Evolutionary conservation across 2,888 invertebrate species (phyloP).

Genomic region (Ophion ventricosus): DNA sequence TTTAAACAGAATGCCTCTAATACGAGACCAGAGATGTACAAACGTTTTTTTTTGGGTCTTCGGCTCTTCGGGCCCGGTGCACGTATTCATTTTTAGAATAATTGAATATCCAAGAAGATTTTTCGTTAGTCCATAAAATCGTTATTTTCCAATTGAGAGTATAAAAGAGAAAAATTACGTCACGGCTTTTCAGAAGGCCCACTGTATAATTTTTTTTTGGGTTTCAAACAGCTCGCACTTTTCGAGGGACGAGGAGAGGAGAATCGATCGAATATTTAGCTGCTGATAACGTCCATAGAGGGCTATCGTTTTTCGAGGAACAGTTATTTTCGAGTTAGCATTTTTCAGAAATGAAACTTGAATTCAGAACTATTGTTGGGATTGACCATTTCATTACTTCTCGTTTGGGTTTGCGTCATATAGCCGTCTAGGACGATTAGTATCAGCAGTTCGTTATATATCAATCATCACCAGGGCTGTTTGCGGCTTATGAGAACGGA

Average conservation of each 20-base stretch:
- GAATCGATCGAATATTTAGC: not conserved
- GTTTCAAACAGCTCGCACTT: not conserved
- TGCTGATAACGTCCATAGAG: not conserved
- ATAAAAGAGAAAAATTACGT: slow-evolving; percentile 20
- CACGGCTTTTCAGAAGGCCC: not conserved
- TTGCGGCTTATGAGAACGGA: not conserved
- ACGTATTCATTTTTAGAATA: slow-evolving; percentile 8
- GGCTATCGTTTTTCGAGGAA: not conserved
- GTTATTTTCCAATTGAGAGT: slow-evolving; percentile 2
- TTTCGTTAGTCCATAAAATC: slow-evolving; percentile 20
- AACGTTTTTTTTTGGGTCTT: not conserved
- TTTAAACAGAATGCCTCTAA: not conserved
- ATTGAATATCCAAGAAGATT: not conserved
- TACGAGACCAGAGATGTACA: not conserved
- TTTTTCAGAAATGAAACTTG: not conserved
- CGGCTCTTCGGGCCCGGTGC: slow-evolving; percentile 1
- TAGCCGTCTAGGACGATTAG: not conserved
- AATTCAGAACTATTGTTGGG: not conserved
- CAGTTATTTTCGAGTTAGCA: not conserved
- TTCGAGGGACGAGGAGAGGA: too few relatives aligned
- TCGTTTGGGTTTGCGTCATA: not conserved
- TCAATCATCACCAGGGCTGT: not conserved
- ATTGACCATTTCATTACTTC: too few relatives aligned
- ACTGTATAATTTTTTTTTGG: slow-evolving; percentile 1
- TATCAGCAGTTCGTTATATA: not conserved